Percentiles rank a stretch among this genome's conserved stretches.
Evolutionary conservation across 2,888 invertebrate genomes (phyloP).

Genomic region (Campaea margaritaria): DNA sequence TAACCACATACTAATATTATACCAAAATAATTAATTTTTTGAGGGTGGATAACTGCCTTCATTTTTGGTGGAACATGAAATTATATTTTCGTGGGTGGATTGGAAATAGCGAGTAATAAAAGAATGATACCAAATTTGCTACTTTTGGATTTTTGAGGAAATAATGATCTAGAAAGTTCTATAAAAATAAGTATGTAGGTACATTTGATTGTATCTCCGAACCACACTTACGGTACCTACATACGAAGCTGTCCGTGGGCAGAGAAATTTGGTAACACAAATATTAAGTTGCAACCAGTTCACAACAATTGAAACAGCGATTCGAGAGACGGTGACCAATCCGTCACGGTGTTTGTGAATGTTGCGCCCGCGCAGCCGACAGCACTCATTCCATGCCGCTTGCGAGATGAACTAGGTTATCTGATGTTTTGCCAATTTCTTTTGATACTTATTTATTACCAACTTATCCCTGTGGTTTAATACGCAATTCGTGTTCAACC

Average conservation of each 20-base stretch:
- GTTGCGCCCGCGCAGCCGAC: constrained; percentile 24
- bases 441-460: background rate
- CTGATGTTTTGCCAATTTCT: constrained; percentile 23
- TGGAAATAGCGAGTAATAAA: no score
- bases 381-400: constrained; percentile 19
- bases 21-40: no score
- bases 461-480: background rate
- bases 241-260: constrained; percentile 65
- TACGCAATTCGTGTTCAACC: no score
- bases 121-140: no score
- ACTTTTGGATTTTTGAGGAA: constrained; percentile 38
- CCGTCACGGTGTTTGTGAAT: constrained; percentile 59
- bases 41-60: no score
- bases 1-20: no score
- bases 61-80: no score
- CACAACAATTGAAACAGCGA: constrained; percentile 71
- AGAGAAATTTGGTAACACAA: constrained; percentile 73
- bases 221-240: constrained; percentile 69
- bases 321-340: constrained; percentile 67
- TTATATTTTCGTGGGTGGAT: no score
- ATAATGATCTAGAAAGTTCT: constrained; percentile 76
- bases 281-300: constrained; percentile 60
- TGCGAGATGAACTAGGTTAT: constrained; percentile 28
- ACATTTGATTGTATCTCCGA: constrained; percentile 73
- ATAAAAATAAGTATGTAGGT: constrained; percentile 63